Evolutionary conservation across 2,797 vertebrate species (phyloP).

Genomic region (Lutjanus campechanus): DNA sequence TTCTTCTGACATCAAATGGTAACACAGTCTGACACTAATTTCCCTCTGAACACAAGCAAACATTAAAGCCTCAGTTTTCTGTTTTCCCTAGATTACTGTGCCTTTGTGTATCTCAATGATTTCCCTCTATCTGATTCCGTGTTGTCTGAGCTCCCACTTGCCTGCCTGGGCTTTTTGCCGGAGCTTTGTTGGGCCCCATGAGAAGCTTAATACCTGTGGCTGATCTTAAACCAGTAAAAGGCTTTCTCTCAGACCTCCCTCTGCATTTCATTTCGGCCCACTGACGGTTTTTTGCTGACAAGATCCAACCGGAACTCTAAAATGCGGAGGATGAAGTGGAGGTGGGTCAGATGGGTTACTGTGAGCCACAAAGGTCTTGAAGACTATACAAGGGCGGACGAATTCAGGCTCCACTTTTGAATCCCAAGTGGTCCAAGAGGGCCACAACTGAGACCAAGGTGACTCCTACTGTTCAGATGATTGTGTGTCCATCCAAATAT

Average conservation of each 20-base stretch:
- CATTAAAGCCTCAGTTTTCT: constrained; percentile 53
- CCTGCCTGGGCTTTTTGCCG: constrained; percentile 49
- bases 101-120: constrained; percentile 46
- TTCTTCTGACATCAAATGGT: constrained; percentile 50
- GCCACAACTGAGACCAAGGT: constrained; percentile 18
- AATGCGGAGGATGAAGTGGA: constrained; percentile 22
- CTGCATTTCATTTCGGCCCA: constrained; percentile 68
- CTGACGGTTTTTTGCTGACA: not conserved
- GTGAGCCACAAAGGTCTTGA: constrained; percentile 14
- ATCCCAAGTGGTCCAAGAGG: constrained; percentile 7
- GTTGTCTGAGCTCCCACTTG: constrained; percentile 48
- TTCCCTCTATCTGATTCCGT: constrained; percentile 58
- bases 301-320: constrained; percentile 26
- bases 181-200: constrained; percentile 55
- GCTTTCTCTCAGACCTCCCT: constrained; percentile 62
- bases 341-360: constrained; percentile 24
- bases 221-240: constrained; percentile 69
- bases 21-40: constrained; percentile 23
- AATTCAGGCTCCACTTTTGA: constrained; percentile 22
- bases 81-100: constrained; percentile 51
- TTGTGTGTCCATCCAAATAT: constrained; percentile 1
- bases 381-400: not conserved
- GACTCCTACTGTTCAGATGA: constrained; percentile 24
- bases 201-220: constrained; percentile 76
- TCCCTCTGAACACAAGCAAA: constrained; percentile 27